Evolutionary conservation across 2,888 invertebrate species (phyloP).

Genomic region (Nemapogon koenigi): DNA sequence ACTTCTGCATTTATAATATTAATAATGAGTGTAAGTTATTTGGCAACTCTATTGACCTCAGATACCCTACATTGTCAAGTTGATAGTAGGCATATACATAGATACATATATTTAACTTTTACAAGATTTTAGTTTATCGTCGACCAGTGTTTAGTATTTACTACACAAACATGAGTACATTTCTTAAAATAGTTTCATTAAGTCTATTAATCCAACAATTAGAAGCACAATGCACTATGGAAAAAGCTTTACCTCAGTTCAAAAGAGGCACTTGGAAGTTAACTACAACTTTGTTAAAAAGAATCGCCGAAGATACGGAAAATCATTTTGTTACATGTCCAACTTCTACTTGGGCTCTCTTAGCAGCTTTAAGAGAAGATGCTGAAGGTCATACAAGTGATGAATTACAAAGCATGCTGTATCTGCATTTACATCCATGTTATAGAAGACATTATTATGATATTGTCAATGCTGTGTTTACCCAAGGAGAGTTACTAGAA

Average conservation of each 20-base stretch:
- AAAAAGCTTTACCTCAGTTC: neutral
- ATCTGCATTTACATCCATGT: conserved; percentile 30
- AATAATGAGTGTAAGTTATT: too few species aligned
- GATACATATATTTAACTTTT: too few species aligned
- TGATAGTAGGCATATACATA: too few species aligned
- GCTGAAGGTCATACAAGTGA: conserved; percentile 30
- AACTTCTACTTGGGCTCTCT: conserved; percentile 36
- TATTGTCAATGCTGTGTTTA: conserved; percentile 23
- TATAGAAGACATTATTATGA: conserved; percentile 38
- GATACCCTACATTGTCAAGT: too few species aligned
- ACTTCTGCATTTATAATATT: too few species aligned
- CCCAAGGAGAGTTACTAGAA: conserved; percentile 26
- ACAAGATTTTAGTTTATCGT: too few species aligned
- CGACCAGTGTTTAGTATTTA: too few species aligned
- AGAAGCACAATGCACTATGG: conserved; percentile 2
- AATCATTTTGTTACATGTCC: conserved; percentile 42
- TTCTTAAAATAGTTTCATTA: too few species aligned
- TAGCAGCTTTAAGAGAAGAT: conserved; percentile 35
- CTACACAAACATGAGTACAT: too few species aligned
- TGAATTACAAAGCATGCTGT: conserved; percentile 31
- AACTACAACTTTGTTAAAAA: too few species aligned
- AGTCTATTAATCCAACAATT: too few species aligned
- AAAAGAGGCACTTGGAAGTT: conserved; percentile 1
- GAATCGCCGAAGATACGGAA: conserved; percentile 33
- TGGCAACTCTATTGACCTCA: too few species aligned